These are phyloP conservation scores for Anneissia japonica DNA, from an alignment of 35 echinoderm and acorn worm genomes.

Conservation along the genomic window DNA sequence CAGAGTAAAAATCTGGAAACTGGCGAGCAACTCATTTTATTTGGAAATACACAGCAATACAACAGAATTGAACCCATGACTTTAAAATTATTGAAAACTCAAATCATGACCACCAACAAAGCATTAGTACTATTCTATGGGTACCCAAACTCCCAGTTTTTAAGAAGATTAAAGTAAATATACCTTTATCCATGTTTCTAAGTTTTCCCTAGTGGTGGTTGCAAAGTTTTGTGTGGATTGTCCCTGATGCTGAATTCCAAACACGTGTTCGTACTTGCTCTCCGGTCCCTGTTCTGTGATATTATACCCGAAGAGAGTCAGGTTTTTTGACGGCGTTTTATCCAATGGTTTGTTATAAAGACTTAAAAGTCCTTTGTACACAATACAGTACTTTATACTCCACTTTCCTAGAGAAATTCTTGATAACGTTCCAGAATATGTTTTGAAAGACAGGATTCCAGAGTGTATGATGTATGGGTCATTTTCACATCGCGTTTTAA, in stretches of 20 bases:
- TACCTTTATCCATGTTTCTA: not conserved
- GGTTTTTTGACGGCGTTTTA: not conserved
- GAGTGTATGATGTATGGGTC: not conserved
- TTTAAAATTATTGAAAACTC: no score
- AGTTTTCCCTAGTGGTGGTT: not conserved
- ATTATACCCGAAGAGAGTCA: not conserved
- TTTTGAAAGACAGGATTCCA: not conserved
- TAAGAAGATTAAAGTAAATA: not conserved
- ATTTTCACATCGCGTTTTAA: not conserved
- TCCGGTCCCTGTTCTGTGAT: not conserved
- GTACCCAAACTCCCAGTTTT: no score
- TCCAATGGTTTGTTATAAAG: not conserved
- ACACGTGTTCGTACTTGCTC: not conserved
- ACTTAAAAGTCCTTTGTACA: not conserved
- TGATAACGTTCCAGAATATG: not conserved
- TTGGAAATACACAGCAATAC: no score
- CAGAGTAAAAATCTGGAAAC: no score
- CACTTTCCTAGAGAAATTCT: not conserved
- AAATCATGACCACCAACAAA: no score
- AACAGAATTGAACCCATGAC: no score
- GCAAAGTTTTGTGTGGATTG: not conserved
- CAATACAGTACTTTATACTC: not conserved
- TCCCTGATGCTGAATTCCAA: not conserved
- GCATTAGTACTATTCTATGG: no score
- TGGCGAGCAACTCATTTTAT: no score